Conservation (phyloP, 2,113 vertebrate genomes). For the Microcebus ravelobensis region DNA sequence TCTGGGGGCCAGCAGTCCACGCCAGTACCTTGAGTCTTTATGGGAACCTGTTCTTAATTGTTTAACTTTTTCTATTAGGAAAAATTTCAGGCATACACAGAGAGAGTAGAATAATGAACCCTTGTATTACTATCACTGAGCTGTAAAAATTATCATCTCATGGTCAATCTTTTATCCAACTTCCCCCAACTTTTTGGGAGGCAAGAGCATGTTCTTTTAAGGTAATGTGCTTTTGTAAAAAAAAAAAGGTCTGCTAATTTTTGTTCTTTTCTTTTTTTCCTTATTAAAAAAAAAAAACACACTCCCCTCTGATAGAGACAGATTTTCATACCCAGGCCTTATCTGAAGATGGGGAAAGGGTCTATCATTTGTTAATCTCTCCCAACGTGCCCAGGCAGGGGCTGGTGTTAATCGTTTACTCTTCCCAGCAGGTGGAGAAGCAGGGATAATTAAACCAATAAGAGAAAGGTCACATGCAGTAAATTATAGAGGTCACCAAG, state of each 20-base stretch:
- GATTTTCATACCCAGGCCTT: not conserved
- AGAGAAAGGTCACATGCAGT: not conserved
- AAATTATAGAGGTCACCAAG: not conserved
- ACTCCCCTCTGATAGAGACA: not conserved
- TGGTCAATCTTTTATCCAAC: not conserved
- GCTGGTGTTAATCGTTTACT: not conserved
- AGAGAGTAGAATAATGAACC: not conserved
- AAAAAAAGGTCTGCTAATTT: not conserved
- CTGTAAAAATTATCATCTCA: not conserved
- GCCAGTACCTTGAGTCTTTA: not conserved
- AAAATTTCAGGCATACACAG: not conserved
- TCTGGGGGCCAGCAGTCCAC: not conserved
- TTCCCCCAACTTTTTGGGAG: not conserved
- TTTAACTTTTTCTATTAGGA: constrained; percentile 39
- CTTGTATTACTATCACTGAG: not conserved
- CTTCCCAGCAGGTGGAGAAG: not conserved
- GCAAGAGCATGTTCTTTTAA: not conserved
- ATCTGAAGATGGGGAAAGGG: not conserved
- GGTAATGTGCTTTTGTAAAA: not conserved
- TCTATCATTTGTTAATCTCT: not conserved
- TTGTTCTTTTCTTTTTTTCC: not conserved
- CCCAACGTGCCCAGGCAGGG: not conserved
- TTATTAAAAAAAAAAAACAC: not conserved
- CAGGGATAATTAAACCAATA: not conserved
- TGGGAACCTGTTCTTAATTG: not conserved